These are phyloP conservation scores for Acropternis orthonyx DNA, from an alignment of 2,797 vertebrate species.

Conservation along the genomic window DNA sequence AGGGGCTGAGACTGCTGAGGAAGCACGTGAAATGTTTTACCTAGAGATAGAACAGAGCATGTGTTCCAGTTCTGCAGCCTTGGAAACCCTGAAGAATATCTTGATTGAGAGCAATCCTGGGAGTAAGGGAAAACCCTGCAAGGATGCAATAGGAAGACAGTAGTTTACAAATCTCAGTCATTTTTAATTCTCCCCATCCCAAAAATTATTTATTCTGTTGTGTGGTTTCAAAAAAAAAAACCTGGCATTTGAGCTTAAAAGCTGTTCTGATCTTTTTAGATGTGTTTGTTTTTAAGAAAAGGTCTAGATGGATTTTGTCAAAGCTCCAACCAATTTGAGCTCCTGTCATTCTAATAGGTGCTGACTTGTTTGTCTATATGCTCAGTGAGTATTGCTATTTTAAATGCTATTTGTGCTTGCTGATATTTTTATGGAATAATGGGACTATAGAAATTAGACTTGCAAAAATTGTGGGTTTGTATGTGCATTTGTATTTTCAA, in stretches of 20 bases:
- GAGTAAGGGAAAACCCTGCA: neutral
- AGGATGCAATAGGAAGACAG: neutral
- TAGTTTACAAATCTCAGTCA: neutral
- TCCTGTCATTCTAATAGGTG: slow-evolving; percentile 11
- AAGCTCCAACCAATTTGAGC: neutral
- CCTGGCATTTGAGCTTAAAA: neutral
- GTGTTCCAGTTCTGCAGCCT: neutral
- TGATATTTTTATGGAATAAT: slow-evolving; percentile 51
- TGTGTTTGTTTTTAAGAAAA: slow-evolving; percentile 21
- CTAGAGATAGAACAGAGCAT: fast-evolving
- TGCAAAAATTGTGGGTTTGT: slow-evolving; percentile 13
- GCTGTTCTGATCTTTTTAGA: slow-evolving; percentile 3
- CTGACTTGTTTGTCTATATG: neutral
- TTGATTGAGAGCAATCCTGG: neutral
- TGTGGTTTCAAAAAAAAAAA: neutral
- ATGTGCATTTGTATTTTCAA: slow-evolving; percentile 38
- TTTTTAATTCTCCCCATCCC: neutral
- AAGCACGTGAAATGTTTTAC: neutral
- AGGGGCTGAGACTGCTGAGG: neutral
- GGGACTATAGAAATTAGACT: neutral
- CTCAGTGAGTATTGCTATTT: slow-evolving; percentile 37
- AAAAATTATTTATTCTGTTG: neutral
- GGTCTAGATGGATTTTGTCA: slow-evolving; percentile 16
- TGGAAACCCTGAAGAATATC: neutral
- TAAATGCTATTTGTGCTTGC: slow-evolving; percentile 52